These are phyloP conservation scores for Poecilobothrus nobilitatus DNA, from an alignment of 2,888 invertebrate species.

Conservation along the genomic window DNA sequence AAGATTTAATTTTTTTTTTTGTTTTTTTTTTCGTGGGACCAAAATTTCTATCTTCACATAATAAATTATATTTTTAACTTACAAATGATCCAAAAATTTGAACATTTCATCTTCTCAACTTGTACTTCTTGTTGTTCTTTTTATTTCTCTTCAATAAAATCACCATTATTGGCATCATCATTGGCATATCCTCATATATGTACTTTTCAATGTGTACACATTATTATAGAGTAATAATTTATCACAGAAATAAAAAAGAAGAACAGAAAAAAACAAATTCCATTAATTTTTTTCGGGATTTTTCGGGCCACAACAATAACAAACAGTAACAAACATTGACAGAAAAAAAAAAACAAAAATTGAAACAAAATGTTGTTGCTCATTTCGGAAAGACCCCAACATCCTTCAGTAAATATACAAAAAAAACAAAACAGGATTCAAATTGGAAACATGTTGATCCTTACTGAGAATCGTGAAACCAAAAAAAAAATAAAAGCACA, in stretches of 20 bases:
- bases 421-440: not conserved
- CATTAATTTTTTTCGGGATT: not conserved
- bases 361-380: not conserved
- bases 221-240: not conserved
- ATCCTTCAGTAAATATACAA: not conserved
- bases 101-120: not conserved
- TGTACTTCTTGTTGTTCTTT: not conserved
- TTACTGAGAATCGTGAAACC: not conserved
- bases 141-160: not conserved
- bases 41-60: not conserved
- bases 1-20: too few relatives aligned
- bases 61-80: not conserved
- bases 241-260: not conserved
- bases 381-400: not conserved
- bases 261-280: not conserved
- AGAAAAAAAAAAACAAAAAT: not conserved
- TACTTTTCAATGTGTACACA: not conserved
- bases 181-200: not conserved
- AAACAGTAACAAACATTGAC: not conserved
- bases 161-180: constrained; percentile 1
- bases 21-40: too few relatives aligned
- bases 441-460: constrained; percentile 1
- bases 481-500: not conserved
- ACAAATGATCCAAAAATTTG: not conserved
- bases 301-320: not conserved